Evolutionary conservation across 1,140 invertebrate genomes (phyloP).

Genomic region (Brachionus koreanus): DNA sequence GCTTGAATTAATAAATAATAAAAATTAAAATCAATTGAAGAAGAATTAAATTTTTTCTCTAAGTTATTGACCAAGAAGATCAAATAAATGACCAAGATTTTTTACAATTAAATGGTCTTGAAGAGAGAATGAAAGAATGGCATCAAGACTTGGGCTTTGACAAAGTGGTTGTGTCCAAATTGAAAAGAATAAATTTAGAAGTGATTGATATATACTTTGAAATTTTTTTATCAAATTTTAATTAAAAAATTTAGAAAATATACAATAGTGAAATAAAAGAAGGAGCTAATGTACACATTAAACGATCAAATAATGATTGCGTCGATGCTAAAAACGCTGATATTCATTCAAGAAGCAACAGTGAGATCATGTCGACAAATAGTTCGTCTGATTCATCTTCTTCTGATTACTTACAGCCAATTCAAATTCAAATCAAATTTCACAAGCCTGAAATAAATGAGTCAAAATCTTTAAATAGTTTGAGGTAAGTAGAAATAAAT

Average conservation of each 20-base stretch:
- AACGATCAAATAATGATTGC: not conserved
- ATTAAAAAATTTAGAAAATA: not conserved
- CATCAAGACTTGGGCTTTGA: slow-evolving; percentile 13
- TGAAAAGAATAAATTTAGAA: not conserved
- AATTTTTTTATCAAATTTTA: too few relatives aligned
- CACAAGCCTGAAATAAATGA: not conserved
- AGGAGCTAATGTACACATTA: not conserved
- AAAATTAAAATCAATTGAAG: too few relatives aligned
- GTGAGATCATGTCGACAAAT: not conserved
- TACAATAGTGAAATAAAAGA: not conserved
- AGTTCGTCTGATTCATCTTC: not conserved
- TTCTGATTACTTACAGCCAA: not conserved
- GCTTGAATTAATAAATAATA: too few relatives aligned
- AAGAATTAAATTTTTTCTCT: too few relatives aligned
- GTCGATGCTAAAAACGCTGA: not conserved
- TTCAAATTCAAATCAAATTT: not conserved
- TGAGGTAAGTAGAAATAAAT: not conserved
- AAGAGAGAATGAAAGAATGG: slow-evolving; percentile 34
- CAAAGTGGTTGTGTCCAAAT: not conserved
- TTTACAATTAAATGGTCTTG: slow-evolving; percentile 9
- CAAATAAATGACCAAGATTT: not conserved
- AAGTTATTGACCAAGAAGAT: not conserved
- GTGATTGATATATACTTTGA: too few relatives aligned
- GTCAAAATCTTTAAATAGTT: not conserved
- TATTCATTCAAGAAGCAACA: slow-evolving; percentile 3